Conservation (phyloP, 2,113 vertebrate genomes). For the Megaleporinus macrocephalus region DNA sequence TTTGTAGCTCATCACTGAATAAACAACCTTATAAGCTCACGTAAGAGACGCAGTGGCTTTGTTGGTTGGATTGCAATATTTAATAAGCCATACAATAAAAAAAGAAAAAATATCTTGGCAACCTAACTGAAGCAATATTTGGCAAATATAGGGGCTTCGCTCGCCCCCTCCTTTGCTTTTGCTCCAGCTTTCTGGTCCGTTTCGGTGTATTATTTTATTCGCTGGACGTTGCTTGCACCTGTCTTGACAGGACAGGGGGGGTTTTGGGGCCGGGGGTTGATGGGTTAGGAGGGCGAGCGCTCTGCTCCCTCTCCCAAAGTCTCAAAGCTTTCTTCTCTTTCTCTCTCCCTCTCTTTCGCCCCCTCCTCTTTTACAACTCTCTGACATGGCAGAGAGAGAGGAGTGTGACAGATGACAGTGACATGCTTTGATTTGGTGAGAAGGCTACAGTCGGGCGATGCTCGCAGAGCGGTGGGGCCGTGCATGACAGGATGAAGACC, state of each 20-base stretch:
- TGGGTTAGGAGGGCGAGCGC: background rate
- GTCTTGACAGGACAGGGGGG: background rate
- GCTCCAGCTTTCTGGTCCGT: background rate
- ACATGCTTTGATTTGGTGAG: constrained; percentile 31
- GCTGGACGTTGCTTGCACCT: constrained; percentile 18
- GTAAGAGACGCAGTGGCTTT: too few species aligned
- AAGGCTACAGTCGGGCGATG: background rate
- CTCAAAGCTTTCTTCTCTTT: constrained; percentile 62
- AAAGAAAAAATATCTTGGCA: background rate
- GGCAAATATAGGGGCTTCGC: constrained; percentile 73
- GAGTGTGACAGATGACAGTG: constrained; percentile 33
- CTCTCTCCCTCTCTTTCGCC: constrained; percentile 49
- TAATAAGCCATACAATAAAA: too few species aligned
- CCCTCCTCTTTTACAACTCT: constrained; percentile 14
- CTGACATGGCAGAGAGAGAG: background rate
- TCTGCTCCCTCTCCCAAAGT: constrained; percentile 55
- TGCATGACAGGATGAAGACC: constrained; percentile 13
- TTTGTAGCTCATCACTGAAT: too few species aligned
- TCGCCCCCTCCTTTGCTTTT: constrained; percentile 65
- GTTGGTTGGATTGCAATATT: too few species aligned
- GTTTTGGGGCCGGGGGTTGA: background rate
- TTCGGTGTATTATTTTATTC: constrained; percentile 23
- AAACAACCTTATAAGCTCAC: too few species aligned
- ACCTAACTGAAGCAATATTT: constrained; percentile 68
- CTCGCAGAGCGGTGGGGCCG: background rate